Percentiles rank a stretch among this genome's conserved stretches.
phyloP scores from a whole-genome alignment of 2,797 vertebrate genomes.

The Cynopterus sphinx region DNA sequence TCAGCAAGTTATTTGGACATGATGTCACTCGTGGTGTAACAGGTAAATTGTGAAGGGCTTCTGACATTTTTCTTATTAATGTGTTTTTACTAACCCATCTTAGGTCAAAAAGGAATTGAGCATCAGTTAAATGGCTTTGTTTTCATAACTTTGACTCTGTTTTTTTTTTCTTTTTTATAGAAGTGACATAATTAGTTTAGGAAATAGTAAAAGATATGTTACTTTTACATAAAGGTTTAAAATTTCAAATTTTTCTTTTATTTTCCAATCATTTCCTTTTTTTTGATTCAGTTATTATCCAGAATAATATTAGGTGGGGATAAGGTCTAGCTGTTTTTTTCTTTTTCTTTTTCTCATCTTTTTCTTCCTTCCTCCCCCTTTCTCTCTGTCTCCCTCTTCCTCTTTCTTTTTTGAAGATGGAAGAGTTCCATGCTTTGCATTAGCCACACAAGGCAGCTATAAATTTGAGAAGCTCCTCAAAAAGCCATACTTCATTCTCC shows the following conservation, averaged over 20 bases:
- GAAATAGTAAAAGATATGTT: not conserved
- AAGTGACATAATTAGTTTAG: not conserved
- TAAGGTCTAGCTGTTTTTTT: not conserved
- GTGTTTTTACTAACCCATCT: not conserved
- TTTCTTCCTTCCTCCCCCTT: no score
- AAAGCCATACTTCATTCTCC: not conserved
- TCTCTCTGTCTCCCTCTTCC: not conserved
- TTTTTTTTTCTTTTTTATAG: not conserved
- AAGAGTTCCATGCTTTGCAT: not conserved
- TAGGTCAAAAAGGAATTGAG: not conserved
- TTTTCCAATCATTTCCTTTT: not conserved
- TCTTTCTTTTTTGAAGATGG: not conserved
- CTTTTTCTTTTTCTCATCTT: not conserved
- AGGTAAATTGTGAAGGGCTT: conserved; percentile 20
- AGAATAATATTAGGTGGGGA: not conserved
- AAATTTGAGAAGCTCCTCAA: not conserved
- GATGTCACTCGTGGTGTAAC: not conserved
- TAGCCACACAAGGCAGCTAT: not conserved
- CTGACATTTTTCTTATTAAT: not conserved
- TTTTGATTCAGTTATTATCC: not conserved
- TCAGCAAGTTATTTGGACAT: not conserved
- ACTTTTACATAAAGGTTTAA: not conserved
- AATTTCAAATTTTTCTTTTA: not conserved
- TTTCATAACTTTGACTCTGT: not conserved
- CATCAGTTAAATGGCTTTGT: not conserved